Conservation (phyloP, 1,140 invertebrate genomes). For the Fopius arisanus region DNA sequence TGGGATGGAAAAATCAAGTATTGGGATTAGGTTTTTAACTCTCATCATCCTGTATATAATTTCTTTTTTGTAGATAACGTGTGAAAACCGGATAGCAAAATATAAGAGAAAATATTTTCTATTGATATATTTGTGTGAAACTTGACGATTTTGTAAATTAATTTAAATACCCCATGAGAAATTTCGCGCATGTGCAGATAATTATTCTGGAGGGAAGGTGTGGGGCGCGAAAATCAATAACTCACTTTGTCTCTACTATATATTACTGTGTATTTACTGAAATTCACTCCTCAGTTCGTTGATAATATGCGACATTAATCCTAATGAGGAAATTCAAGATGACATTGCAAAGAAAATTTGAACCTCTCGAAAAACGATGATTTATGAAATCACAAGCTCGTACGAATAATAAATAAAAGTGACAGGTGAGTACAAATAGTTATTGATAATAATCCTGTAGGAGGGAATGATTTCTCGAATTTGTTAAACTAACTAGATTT, state of each 20-base stretch:
- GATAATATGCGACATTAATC: not conserved
- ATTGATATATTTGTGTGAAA: no score
- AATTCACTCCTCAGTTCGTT: not conserved
- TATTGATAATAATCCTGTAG: no score
- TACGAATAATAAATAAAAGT: no score
- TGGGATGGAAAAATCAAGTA: conserved; percentile 99
- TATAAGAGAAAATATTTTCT: not conserved
- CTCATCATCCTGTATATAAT: conserved; percentile 14
- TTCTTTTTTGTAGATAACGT: conserved; percentile 17
- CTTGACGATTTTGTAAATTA: no score
- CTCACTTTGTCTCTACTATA: not conserved
- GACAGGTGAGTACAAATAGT: no score
- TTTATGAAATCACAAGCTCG: not conserved
- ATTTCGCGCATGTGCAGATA: not conserved
- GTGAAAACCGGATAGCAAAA: not conserved
- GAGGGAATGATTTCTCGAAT: no score
- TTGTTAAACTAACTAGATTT: no score
- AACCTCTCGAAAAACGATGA: not conserved
- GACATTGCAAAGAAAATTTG: no score
- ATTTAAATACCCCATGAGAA: no score
- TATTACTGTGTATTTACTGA: not conserved
- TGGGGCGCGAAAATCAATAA: not conserved
- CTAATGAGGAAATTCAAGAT: no score
- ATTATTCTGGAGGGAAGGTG: not conserved
- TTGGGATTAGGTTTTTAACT: conserved; percentile 83